Evolutionary conservation across 2,888 invertebrate genomes (phyloP), one percentile per base, ranked within the genome.

Genomic region (Trichogramma dendrolimi): DNA sequence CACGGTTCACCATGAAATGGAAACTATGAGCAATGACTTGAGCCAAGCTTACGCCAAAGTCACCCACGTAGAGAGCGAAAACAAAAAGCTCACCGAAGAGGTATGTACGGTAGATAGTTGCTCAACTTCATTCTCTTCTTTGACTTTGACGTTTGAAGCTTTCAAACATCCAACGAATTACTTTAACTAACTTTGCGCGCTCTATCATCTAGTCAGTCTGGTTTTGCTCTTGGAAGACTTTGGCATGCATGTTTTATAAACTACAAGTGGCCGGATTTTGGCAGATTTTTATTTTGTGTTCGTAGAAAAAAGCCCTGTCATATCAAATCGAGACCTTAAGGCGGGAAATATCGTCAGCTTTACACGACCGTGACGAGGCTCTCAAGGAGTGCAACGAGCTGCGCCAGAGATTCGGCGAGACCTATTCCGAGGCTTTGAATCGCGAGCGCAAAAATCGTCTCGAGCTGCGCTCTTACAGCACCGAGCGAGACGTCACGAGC

Each of bases 1-100:
- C 75, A 92, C 92, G 6, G 96, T 97, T 1, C 92, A 96, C 78
- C 94, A 96, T 75, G 97, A 97, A 80, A 96, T 96, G 85, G 96
- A 97, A 76, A 95, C 95, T 78, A 84, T 97, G 60, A 91, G 94
- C 5, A 96, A 96, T 73, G 96, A 96, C 76, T 83, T 96, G 60
- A 84, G 86, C n/a, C 89, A 91, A 68, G 87, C 91, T 0, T 83
- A 87, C 66, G 88, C 89, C 70, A 86, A 91, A 67, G 87, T 87
- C 61, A 89, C 91, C 47, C 85, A 88, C 50, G 82, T 93, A 1
- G 92, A 94, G 79, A 85, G 87, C 7, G 92, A 93, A 69, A 84
- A 84, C 70, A 85, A 85, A 70, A 81, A 81, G 58, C 77, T 81
- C 38, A 71, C 80, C 40, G 84, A 85, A 65, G 85, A 86, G 78